Conservation (phyloP, 2,113 vertebrate genomes). For the Spea bombifrons region DNA sequence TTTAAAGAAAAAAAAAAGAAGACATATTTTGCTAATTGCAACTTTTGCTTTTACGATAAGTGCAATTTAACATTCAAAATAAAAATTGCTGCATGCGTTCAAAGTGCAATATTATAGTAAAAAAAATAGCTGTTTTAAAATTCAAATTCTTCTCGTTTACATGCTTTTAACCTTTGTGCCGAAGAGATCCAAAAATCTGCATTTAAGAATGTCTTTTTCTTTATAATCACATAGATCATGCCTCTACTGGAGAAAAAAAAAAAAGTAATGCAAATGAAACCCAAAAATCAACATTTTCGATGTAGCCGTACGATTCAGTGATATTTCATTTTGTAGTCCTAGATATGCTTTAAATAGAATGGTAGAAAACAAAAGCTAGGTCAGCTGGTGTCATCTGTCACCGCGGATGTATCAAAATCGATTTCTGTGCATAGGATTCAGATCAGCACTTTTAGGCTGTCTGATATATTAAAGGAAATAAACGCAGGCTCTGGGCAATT, state of each 20-base stretch:
- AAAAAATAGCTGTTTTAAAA: constrained; percentile 4
- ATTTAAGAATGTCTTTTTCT: neutral
- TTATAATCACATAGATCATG: neutral
- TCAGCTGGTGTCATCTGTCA: neutral
- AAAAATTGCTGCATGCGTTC: constrained; percentile 4
- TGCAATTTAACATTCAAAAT: constrained; percentile 14
- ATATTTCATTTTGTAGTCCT: neutral
- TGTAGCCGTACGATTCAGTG: too few relatives aligned
- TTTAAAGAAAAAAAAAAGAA: neutral
- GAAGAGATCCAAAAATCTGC: constrained; percentile 36
- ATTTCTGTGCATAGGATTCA: neutral
- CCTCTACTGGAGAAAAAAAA: neutral
- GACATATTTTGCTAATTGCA: neutral
- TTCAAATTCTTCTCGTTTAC: constrained; percentile 12
- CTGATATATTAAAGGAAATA: neutral
- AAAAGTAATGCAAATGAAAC: neutral
- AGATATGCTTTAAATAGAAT: neutral
- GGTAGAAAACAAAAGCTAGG: neutral
- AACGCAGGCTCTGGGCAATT: neutral
- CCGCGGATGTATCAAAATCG: neutral
- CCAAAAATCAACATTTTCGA: constrained; percentile 26
- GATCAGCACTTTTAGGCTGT: neutral
- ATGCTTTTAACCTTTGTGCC: constrained; percentile 25
- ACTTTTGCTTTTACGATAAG: constrained; percentile 14
- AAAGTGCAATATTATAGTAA: constrained; percentile 2